Percentiles rank a stretch among this genome's conserved stretches.
Conservation (phyloP, 1,140 invertebrate species). For the Ditylenchus dipsaci region DNA sequence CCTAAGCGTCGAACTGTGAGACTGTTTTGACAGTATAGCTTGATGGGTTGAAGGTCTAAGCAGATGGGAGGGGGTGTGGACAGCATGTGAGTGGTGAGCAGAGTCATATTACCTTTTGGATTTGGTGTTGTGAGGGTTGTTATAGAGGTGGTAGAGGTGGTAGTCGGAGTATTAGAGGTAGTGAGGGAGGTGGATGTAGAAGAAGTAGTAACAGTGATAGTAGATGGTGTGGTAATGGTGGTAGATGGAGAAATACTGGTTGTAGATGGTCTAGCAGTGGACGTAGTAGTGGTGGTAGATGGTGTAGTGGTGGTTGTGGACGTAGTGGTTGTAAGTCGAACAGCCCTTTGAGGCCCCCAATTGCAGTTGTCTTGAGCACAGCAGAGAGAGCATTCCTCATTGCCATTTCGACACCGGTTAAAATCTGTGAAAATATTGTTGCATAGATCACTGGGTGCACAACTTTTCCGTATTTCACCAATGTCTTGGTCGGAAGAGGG, state of each 20-base stretch:
- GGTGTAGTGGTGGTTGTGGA: conserved; percentile 1
- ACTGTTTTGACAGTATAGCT: background rate
- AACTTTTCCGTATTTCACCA: background rate
- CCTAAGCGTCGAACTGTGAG: conserved; percentile 1
- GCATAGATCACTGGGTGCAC: background rate
- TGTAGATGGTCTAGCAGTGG: too few relatives aligned
- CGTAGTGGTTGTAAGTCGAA: background rate
- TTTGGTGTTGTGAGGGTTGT: background rate
- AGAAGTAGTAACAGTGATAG: too few relatives aligned
- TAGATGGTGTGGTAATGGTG: too few relatives aligned
- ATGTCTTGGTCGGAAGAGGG: background rate
- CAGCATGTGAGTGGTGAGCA: background rate
- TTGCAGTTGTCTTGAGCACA: conserved; percentile 1
- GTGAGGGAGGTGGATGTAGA: too few relatives aligned
- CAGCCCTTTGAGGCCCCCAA: background rate
- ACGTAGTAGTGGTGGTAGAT: too few relatives aligned
- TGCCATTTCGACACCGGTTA: background rate
- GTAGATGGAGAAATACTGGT: too few relatives aligned
- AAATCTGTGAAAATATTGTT: background rate
- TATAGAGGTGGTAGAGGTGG: background rate
- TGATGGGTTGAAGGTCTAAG: conserved; percentile 1
- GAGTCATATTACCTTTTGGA: background rate
- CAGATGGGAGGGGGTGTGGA: background rate
- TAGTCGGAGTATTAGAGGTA: background rate
- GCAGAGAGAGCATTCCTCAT: background rate